Base-by-base conservation (phyloP, 2,888 invertebrate genomes). In the Ctenicera cuprea region DNA sequence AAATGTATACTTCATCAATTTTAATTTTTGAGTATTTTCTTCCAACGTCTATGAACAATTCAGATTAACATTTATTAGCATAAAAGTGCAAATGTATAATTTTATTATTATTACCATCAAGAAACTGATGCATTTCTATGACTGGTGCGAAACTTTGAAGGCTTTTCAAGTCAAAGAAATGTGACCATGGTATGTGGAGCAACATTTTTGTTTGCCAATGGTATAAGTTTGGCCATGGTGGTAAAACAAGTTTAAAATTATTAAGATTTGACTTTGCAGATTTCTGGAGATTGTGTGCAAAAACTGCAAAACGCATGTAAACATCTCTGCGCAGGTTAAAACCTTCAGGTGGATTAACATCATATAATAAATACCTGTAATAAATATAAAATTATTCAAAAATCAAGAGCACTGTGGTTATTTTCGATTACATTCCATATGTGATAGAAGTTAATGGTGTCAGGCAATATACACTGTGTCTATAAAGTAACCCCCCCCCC, bases 291-390 rank as follows among this genome's bases (percentile, higher is more conserved):
- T 92, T 90, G 33, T 93, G 90, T 0, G 96, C 89, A 83, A 98
- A 92, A 57, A 95, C 93, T 0, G 98, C 97, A 81, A 97, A 90
- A 79, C 99, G 91, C 90, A 99, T 93, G 83, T 97, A 99, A 1
- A 99, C 98, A 89, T 99, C 99, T 38, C 99, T 90, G 14, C 98
- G 90, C 75, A 99, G 89, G 88, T 99, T 99, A 84, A 99, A 99
- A 0, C 99, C 99, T 89, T 99, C 99, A 0, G 95, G 94, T 1
- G 93, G 94, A 88, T 99, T 99, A 0, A 99, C 94, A 85, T 98
- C 97, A 87, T 98, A 99, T 61, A 99, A 89, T 67, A 99, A 87
- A 82, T 93, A 96, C 82, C 94, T 94, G 69, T 45, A 79, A 76
- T 1, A 41, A 30, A 18, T 0, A 57, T n/a, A n/a, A 54, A 3